A percentile compares a stretch with the other conserved stretches of the same genome.
phyloP scores from a whole-genome alignment of 92 coral and sea anemone genomes.

The Parazoanthus swiftii region DNA sequence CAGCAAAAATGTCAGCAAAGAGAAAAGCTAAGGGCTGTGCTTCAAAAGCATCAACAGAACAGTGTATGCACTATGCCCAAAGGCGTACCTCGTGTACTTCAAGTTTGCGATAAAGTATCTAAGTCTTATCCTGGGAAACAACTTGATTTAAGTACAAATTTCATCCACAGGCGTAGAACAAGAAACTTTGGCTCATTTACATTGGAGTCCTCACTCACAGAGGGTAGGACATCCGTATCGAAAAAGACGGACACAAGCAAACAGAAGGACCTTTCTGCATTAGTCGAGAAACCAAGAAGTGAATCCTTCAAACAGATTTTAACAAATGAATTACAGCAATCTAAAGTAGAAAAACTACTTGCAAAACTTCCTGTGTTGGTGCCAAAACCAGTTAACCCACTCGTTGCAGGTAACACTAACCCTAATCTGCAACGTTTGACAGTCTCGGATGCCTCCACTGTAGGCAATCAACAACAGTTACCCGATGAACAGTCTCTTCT shows the following conservation, averaged over 20 bases:
- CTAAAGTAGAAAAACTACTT: constrained; percentile 27
- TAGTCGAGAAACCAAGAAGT: neutral
- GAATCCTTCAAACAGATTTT: neutral
- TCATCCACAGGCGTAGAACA: neutral
- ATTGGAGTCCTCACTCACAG: neutral
- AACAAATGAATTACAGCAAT: neutral
- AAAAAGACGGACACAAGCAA: constrained; percentile 3
- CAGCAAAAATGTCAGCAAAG: neutral
- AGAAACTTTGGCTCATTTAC: neutral
- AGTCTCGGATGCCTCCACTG: neutral
- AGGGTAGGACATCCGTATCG: neutral
- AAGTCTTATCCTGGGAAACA: neutral
- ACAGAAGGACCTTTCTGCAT: neutral
- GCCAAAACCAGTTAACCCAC: constrained; percentile 19
- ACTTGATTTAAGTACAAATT: neutral
- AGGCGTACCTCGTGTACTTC: neutral
- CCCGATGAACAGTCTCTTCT: neutral
- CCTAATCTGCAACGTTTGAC: constrained; percentile 4
- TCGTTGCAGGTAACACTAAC: neutral
- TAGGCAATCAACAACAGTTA: neutral
- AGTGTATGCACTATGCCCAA: too few relatives aligned
- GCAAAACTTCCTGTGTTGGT: constrained; percentile 35
- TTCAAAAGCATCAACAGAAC: neutral
- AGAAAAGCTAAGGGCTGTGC: neutral
- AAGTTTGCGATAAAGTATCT: neutral